These are phyloP conservation scores for Aleiodes alternator DNA, from an alignment of 2,888 invertebrate genomes.

Conservation along the genomic window DNA sequence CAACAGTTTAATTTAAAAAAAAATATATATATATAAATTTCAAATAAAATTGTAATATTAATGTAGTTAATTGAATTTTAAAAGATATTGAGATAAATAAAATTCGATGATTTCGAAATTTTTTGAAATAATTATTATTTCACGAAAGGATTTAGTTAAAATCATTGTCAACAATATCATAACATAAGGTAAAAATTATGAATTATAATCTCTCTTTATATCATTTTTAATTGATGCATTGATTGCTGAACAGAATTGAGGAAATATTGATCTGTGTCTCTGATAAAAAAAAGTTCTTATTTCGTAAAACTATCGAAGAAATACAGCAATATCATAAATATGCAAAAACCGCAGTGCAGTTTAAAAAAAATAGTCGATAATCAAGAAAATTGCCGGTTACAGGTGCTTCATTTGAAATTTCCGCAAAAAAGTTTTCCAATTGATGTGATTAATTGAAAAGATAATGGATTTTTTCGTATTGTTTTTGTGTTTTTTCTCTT, in stretches of 20 bases:
- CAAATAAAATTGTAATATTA: too few relatives aligned
- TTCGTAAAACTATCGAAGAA: not conserved
- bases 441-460: not conserved
- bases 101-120: not conserved
- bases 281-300: not conserved
- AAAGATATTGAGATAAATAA: not conserved
- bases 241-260: too few relatives aligned
- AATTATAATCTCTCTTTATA: too few relatives aligned
- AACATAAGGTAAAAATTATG: too few relatives aligned
- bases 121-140: not conserved
- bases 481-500: not conserved
- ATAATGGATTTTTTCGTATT: too few relatives aligned
- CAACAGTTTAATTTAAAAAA: conserved; percentile 9
- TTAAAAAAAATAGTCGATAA: conserved; percentile 24
- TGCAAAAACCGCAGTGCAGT: conserved; percentile 38
- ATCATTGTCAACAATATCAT: too few relatives aligned
- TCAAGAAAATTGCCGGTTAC: conserved; percentile 16
- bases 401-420: conserved; percentile 17
- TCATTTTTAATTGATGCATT: too few relatives aligned
- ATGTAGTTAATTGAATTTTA: too few relatives aligned
- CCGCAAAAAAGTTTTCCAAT: not conserved
- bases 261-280: too few relatives aligned
- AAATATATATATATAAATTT: not conserved
- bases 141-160: too few relatives aligned
- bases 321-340: not conserved